These are phyloP conservation scores for Megalops atlanticus DNA, from an alignment of 2,113 vertebrate genomes.

Conservation along the genomic window DNA sequence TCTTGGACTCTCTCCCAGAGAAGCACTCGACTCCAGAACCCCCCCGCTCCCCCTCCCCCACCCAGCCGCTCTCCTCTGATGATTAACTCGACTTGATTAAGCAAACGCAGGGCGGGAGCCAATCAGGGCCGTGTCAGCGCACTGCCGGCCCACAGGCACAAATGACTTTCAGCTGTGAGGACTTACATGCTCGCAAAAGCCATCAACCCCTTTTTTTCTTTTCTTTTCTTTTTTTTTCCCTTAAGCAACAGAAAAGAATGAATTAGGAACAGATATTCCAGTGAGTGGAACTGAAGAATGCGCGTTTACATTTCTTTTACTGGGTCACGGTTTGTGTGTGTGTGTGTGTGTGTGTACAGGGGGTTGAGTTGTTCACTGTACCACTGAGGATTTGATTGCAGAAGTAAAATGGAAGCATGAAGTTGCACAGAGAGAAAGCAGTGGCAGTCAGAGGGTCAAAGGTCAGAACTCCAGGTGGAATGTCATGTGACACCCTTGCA, in stretches of 20 bases:
- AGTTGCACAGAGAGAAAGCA: slow-evolving; percentile 47
- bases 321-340: too few species aligned
- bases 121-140: slow-evolving; percentile 49
- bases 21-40: background rate
- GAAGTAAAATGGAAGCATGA: slow-evolving; percentile 57
- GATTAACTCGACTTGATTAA: too few species aligned
- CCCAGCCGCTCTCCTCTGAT: background rate
- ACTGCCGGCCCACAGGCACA: slow-evolving; percentile 53
- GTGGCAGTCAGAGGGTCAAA: slow-evolving; percentile 22
- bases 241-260: background rate
- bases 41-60: background rate
- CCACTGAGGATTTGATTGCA: slow-evolving; percentile 58
- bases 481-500: too few species aligned
- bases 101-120: background rate
- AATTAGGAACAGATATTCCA: slow-evolving; percentile 35
- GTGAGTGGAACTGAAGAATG: too few species aligned
- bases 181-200: too few species aligned
- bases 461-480: too few species aligned
- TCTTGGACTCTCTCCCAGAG: slow-evolving; percentile 10
- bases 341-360: too few species aligned
- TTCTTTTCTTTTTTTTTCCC: background rate
- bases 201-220: background rate
- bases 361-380: too few species aligned
- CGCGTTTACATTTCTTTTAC: too few species aligned
- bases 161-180: slow-evolving; percentile 77